Percentiles rank a stretch among this genome's conserved stretches.
Conservation (phyloP, 2,888 invertebrate genomes). For the Phania funesta region DNA sequence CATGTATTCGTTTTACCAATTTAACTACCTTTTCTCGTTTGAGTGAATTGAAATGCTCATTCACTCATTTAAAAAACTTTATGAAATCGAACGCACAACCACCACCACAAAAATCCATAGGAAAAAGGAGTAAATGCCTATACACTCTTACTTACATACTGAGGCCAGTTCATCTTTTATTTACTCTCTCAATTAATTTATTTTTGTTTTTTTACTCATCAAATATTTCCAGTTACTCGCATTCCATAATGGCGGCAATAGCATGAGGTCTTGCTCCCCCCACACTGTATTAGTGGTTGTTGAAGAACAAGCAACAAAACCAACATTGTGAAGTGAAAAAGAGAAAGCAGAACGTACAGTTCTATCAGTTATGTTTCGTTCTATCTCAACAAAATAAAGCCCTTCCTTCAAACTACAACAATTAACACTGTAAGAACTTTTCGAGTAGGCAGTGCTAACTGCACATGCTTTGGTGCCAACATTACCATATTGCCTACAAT, state of each 20-base stretch:
- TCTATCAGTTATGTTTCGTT: background rate
- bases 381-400: slow-evolving; percentile 60
- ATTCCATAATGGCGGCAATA: slow-evolving; percentile 53
- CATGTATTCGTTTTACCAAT: slow-evolving; percentile 60
- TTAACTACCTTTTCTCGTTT: slow-evolving; percentile 51
- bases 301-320: too few relatives aligned
- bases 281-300: background rate
- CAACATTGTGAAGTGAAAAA: background rate
- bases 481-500: slow-evolving; percentile 53
- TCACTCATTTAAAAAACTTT: slow-evolving; percentile 70
- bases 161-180: background rate
- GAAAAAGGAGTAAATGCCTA: background rate
- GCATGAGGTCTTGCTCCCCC: background rate
- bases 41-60: slow-evolving; percentile 72
- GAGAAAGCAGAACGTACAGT: background rate
- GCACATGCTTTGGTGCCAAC: slow-evolving; percentile 76
- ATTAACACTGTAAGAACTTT: slow-evolving; percentile 68
- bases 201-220: slow-evolving; percentile 1
- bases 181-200: background rate
- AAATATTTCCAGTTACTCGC: background rate
- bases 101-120: background rate
- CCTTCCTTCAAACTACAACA: slow-evolving; percentile 70
- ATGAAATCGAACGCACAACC: background rate
- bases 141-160: background rate
- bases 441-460: slow-evolving; percentile 76